Percentiles rank a stretch among this genome's conserved stretches.
These are phyloP conservation scores for Fistularia tabacaria DNA, from an alignment of 2,797 vertebrate genomes.

Conservation along the genomic window DNA sequence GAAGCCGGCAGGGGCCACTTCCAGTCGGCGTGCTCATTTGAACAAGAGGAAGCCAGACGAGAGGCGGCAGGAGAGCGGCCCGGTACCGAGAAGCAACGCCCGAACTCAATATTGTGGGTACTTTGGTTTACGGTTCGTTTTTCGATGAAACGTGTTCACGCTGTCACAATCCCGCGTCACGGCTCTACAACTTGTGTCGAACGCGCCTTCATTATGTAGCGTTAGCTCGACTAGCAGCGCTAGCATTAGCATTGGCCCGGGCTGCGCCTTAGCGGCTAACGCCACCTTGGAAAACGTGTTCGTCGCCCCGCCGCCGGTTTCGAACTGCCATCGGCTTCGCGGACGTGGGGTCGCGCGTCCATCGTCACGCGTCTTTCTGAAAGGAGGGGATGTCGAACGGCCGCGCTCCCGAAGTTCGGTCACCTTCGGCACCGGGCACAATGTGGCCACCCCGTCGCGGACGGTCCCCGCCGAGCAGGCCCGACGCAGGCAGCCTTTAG, in stretches of 20 bases:
- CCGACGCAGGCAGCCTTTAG: conserved; percentile 27
- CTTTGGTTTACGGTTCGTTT: neutral
- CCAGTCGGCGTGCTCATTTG: conserved; percentile 66
- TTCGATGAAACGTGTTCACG: neutral
- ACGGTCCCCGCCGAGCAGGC: conserved; percentile 43
- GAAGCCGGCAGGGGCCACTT: conserved; percentile 59
- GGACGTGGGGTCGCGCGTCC: too few relatives aligned
- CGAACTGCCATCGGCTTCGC: too few relatives aligned
- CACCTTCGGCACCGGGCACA: conserved; percentile 34
- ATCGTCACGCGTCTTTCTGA: too few relatives aligned
- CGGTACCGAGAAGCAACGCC: conserved; percentile 45
- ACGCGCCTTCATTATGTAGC: conserved; percentile 14
- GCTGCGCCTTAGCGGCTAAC: conserved; percentile 52
- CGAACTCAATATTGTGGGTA: conserved; percentile 66
- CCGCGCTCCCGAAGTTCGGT: too few relatives aligned
- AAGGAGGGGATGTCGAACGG: too few relatives aligned
- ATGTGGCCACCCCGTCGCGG: conserved; percentile 31
- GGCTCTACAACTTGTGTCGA: neutral
- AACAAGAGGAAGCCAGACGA: conserved; percentile 61
- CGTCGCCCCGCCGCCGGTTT: neutral
- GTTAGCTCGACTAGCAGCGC: conserved; percentile 30
- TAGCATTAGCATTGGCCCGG: conserved; percentile 29
- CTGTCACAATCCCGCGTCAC: neutral
- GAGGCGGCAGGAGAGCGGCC: conserved; percentile 58
- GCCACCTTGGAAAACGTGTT: conserved; percentile 58